These are phyloP conservation scores for Fukomys damarensis DNA, from an alignment of 2,113 vertebrate genomes.

Conservation along the genomic window DNA sequence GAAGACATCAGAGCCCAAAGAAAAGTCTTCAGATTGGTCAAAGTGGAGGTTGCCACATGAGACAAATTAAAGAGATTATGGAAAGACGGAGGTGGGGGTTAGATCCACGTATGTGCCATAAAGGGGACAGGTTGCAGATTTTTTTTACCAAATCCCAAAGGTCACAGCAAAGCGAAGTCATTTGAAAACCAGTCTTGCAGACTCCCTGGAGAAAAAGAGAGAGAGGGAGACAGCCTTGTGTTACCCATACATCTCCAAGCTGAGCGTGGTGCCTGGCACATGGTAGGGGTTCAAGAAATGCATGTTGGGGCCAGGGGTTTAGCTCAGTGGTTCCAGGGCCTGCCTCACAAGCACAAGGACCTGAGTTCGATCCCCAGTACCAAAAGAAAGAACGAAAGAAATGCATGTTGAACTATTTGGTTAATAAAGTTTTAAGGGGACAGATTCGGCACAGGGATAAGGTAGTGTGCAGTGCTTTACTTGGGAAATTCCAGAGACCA, in stretches of 20 bases:
- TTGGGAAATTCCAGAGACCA: constrained; percentile 59
- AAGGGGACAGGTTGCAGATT: neutral
- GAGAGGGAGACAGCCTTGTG: neutral
- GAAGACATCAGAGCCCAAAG: constrained; percentile 4
- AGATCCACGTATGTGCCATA: neutral
- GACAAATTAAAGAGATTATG: neutral
- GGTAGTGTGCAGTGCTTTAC: constrained; percentile 50
- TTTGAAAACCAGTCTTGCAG: constrained; percentile 21
- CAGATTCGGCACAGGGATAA: constrained; percentile 22
- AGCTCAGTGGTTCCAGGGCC: too few species aligned
- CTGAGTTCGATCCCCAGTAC: too few species aligned
- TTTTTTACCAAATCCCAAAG: neutral
- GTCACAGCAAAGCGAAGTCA: neutral
- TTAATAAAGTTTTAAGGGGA: constrained; percentile 43
- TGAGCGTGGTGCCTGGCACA: neutral
- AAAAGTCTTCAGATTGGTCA: neutral
- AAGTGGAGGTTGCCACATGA: constrained; percentile 7
- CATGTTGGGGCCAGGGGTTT: too few species aligned
- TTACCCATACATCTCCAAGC: neutral
- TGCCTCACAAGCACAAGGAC: too few species aligned
- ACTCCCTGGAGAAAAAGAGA: neutral
- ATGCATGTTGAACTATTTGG: constrained; percentile 38
- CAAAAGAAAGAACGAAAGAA: too few species aligned
- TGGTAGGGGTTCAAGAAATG: constrained; percentile 29
- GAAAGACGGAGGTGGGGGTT: neutral